Evolutionary conservation across 2,888 invertebrate genomes (phyloP).

Genomic region (Homarus gammarus): DNA sequence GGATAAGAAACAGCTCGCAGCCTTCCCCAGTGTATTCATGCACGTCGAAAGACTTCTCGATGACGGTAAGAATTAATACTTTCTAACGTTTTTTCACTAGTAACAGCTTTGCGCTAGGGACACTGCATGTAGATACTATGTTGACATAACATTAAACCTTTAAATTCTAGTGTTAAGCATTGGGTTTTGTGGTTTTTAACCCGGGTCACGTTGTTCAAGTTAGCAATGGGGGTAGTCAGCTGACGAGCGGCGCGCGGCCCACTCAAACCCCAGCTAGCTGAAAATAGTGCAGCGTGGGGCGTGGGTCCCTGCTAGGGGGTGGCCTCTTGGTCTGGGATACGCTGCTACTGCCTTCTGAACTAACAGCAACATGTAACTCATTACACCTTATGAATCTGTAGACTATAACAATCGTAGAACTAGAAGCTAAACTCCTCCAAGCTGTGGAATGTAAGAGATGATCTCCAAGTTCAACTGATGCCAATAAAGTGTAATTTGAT

Average conservation of each 20-base stretch:
- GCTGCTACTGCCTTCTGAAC: background rate
- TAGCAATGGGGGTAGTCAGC: constrained; percentile 55
- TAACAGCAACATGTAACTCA: background rate
- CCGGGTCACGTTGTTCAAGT: constrained; percentile 12
- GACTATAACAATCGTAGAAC: background rate
- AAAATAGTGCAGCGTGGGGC: constrained; percentile 67
- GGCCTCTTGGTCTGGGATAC: constrained; percentile 1
- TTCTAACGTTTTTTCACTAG: constrained; percentile 39
- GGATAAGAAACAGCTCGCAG: constrained; percentile 83
- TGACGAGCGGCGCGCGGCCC: constrained; percentile 45
- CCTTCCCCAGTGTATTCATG: constrained; percentile 83
- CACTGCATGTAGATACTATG: constrained; percentile 17
- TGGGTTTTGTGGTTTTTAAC: constrained; percentile 4
- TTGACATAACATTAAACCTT: constrained; percentile 1
- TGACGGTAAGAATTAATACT: constrained; percentile 81
- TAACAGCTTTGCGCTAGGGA: constrained; percentile 34
- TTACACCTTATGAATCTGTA: background rate
- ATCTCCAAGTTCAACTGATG: too few relatives aligned
- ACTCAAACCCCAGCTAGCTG: constrained; percentile 51
- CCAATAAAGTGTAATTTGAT: too few relatives aligned
- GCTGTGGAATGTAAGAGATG: too few relatives aligned
- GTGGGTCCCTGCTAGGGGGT: constrained; percentile 17
- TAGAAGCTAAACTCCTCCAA: too few relatives aligned
- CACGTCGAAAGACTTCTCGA: constrained; percentile 83
- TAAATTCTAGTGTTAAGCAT: background rate